Conservation (phyloP, 1,140 invertebrate genomes). For the Aphidius gifuensis region DNA sequence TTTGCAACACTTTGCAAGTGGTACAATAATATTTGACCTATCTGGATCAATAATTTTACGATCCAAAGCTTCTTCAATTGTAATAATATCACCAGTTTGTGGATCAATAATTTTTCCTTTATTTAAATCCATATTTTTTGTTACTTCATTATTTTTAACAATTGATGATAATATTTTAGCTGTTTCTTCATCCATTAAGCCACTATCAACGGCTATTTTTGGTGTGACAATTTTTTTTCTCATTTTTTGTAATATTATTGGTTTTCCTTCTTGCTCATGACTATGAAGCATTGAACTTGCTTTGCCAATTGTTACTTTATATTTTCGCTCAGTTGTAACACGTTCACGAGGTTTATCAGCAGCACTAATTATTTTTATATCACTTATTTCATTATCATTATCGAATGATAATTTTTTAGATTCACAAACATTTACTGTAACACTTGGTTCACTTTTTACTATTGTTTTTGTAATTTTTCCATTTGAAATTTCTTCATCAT, state of each 20-base stretch:
- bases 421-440: conserved; percentile 39
- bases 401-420: conserved; percentile 34
- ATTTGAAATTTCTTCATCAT: conserved; percentile 53
- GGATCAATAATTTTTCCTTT: conserved; percentile 81
- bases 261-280: conserved; percentile 62
- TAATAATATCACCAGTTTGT: conserved; percentile 72
- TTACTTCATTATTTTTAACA: conserved; percentile 67
- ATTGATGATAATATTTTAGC: conserved; percentile 64
- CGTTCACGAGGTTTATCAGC: conserved; percentile 60
- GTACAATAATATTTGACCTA: conserved; percentile 75
- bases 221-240: conserved; percentile 70
- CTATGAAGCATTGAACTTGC: conserved; percentile 56
- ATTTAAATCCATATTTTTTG: conserved; percentile 71
- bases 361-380: conserved; percentile 37
- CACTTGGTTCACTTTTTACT: conserved; percentile 31
- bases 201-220: conserved; percentile 68
- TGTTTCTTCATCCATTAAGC: conserved; percentile 73
- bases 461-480: conserved; percentile 50
- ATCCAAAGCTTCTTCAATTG: conserved; percentile 79
- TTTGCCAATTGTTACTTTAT: conserved; percentile 63
- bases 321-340: conserved; percentile 67
- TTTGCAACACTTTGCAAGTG: conserved; percentile 74
- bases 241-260: conserved; percentile 74
- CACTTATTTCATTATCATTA: conserved; percentile 31
- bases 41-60: conserved; percentile 79